Evolutionary conservation across 2,113 vertebrate genomes (phyloP).

Genomic region (Pseudorectes ferrugineus): DNA sequence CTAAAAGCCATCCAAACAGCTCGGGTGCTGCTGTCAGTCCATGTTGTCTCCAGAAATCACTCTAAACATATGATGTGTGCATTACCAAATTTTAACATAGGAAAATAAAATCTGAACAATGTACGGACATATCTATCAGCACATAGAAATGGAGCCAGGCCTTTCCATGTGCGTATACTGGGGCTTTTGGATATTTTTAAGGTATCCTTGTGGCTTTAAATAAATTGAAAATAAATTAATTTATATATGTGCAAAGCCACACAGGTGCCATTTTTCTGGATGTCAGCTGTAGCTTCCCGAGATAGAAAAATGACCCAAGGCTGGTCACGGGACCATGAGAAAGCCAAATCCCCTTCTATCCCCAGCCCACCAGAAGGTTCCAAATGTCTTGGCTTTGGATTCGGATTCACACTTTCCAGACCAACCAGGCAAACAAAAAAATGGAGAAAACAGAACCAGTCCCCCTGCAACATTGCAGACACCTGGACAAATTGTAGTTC

Average conservation of each 20-base stretch:
- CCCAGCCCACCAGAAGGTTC: not conserved
- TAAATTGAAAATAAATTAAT: not conserved
- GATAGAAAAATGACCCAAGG: conserved; percentile 43
- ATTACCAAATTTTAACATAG: not conserved
- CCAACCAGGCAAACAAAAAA: not conserved
- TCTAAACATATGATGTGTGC: not conserved
- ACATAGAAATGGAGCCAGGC: not conserved
- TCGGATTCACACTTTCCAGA: not conserved
- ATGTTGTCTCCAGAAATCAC: not conserved
- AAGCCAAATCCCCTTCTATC: not conserved
- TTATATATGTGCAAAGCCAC: not conserved
- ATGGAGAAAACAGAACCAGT: not conserved
- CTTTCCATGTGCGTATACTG: accelerated
- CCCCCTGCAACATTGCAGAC: not conserved
- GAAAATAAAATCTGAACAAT: not conserved
- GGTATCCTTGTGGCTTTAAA: not conserved
- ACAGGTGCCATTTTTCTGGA: not conserved
- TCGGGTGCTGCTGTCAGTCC: not conserved
- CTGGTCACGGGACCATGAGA: not conserved
- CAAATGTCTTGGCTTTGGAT: not conserved
- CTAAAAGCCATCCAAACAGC: not conserved
- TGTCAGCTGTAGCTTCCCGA: conserved; percentile 16
- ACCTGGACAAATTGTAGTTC: not conserved
- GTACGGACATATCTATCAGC: accelerated
- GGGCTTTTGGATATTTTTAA: not conserved